These are phyloP conservation scores for Tenodera sinensis DNA, from an alignment of 2,888 invertebrate species.

Conservation along the genomic window DNA sequence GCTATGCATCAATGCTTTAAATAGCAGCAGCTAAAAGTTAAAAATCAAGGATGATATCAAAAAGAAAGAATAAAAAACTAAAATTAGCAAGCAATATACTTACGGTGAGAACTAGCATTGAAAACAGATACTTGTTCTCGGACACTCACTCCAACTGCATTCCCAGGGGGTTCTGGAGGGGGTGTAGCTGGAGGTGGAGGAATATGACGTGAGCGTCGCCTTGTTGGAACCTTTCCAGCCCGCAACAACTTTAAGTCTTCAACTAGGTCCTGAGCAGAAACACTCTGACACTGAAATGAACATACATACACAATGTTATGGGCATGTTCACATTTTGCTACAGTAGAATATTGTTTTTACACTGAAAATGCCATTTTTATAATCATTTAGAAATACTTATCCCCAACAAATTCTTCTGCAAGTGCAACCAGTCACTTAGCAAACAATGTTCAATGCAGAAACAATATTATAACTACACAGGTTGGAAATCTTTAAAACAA, in stretches of 20 bases:
- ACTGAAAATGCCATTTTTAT: too few relatives aligned
- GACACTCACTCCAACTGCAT: conserved; percentile 48
- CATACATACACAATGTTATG: not conserved
- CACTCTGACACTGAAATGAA: conserved; percentile 75
- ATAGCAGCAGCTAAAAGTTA: too few relatives aligned
- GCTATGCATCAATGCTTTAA: too few relatives aligned
- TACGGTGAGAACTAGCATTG: conserved; percentile 44
- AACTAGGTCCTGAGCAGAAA: conserved; percentile 77
- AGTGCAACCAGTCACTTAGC: too few relatives aligned
- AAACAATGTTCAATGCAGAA: too few relatives aligned
- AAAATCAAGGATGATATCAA: too few relatives aligned
- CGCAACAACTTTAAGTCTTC: conserved; percentile 74
- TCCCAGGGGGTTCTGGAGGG: conserved; percentile 56
- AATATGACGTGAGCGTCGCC: conserved; percentile 36
- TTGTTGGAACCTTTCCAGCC: conserved; percentile 55
- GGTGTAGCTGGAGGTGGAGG: conserved; percentile 58
- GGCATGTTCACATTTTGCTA: too few relatives aligned
- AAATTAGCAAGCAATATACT: conserved; percentile 24
- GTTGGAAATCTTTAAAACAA: too few relatives aligned
- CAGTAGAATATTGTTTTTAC: too few relatives aligned
- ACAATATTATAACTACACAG: too few relatives aligned
- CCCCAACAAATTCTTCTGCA: too few relatives aligned
- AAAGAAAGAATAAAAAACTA: not conserved
- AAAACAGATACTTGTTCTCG: conserved; percentile 52
- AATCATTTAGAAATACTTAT: too few relatives aligned